Evolutionary conservation across 2,888 invertebrate genomes (phyloP), one percentile per base, ranked within the genome.

Genomic region (Stenurella melanura): DNA sequence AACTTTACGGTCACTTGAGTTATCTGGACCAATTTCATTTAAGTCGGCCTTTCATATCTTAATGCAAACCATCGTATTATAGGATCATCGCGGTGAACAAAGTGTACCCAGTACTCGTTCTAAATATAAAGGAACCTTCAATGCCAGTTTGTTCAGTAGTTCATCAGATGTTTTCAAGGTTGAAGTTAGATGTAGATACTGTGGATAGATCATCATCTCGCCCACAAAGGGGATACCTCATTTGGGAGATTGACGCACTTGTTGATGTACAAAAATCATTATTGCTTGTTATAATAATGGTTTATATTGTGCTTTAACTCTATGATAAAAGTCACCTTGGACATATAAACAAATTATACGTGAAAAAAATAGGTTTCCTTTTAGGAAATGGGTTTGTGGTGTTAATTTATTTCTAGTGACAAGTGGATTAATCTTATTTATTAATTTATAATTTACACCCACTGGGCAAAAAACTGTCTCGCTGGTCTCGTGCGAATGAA

Each of bases 111-210:
- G 64, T 18, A 19, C 50, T 42, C 21, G 60, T 60, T 70, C 70
- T 70, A 70, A 58, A 70, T 70, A 58, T 70, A 70, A 70, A 34
- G 30, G 30, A 7, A 34, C 58, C 57, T 38, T 56, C 56, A 61
- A 26, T 30, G 68, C 12, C 30, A 17, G 17, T 30, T 54, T 34
- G 63, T 26, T 70, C 60, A 56, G 70, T 70, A 60, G 70, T 56
- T 34, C 70, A 70, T 70, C 70, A 70, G 60, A 70, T 70, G 70
- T 56, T 70, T n/a, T 19, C 70, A 70, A 70, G 70, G 70, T 70
- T 70, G 60, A 70, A 12, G 58, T 70, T 70, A 63, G 63, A 38
- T 63, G 68, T 54, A 21, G 70, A 70, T 70, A 60, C 18, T 58
- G 58, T 58, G 30, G 70, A 70, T 19, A 57, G 70, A 70, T 70